Evolutionary conservation across 2,888 invertebrate genomes (phyloP), one percentile per base, ranked within the genome.

Genomic region (Tricholauxania praeusta): DNA sequence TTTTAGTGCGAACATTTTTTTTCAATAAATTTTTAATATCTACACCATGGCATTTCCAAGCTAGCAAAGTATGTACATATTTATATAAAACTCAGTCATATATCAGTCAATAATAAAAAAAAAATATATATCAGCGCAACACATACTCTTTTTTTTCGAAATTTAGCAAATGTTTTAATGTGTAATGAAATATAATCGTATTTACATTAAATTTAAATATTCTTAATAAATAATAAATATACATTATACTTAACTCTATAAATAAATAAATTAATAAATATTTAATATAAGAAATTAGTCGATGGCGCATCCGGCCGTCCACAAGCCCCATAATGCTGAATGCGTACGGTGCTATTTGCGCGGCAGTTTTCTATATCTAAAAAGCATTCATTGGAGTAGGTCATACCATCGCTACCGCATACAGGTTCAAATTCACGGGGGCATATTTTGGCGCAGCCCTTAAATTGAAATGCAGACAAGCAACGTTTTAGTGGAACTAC

Each of bases 321-420:
- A 88, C 96, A 96, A 28, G 95, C 93, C 63, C 96, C 96, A 83
- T 94, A 91, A 82, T 95, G 92, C 83, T 93, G 93, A 85, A 94
- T 90, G 78, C 91, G 90, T 62, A 96, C 94, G 81, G 93, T 92
- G 76, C 82, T 81, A 85, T 94, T 91, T 79, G 95, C 94, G 82
- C 95, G 91, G 85, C 96, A 97, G 82, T 95, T 96, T 88, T 97
- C 96, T 88, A 96, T 94, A 84, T 95, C 93, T 81, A 97, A 88
- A 90, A 96, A 95, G 87, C 97, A 97, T 79, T 93, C 93, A 88
- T 97, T 97, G 83, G 96, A 94, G 90, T 97, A 97, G 0, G 97
- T 97, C 90, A 93, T 95, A 75, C 92, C 91, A 84, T 97, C 97
- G 3, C 94, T 94, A n/a, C 96, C 97, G 86, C 97, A 97, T 8